Base-by-base conservation (phyloP, 2,888 invertebrate genomes). In the Clanis bilineata region DNA sequence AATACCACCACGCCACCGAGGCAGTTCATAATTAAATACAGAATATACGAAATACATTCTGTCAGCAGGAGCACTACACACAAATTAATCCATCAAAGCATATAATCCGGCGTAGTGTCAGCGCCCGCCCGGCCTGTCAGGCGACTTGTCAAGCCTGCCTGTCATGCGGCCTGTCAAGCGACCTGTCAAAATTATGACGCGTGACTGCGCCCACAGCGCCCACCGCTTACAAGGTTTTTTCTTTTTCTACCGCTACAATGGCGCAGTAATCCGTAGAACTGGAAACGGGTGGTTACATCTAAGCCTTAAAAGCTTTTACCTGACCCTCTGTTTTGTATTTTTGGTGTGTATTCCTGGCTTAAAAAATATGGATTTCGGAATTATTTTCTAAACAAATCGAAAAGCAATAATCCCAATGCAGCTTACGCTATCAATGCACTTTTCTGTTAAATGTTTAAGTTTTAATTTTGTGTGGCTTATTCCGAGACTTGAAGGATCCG, bases 61-160 rank as follows among this genome's bases (percentile, higher is more conserved):
- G 12, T 4, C 38, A 21, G 10, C 38, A 23, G 36, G 22, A 23
- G 10, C 56, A 47, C 56, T 39, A 41, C 41, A 39, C 79, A 77
- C 78, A 87, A 90, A 90, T 90, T 86, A 90, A 90, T 90, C 87
- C 87, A 88, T 90, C 89, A 89, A 73, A 79, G 77, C 82, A 76
- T 80, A 83, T 89, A 88, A 89, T 88, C 89, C 83, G 79, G 73
- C 64, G 72, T 74, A 79, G 78, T 82, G 83, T 78, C 79, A 76
- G 79, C 78, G 76, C 69, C 71, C 66, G 69, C 64, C 62, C 71
- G 67, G 56, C 64, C 68, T 73, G 81, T 76, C 80, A 76, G 69
- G 67, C 73, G 73, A 72, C 72, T 67, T 73, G 83, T 82, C 83
- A 75, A 66, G 73, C 47, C 79, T 73, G 72, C 77, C 74, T 85